Evolutionary conservation across 2,888 invertebrate species (phyloP).

Genomic region (Polyploca ridens): DNA sequence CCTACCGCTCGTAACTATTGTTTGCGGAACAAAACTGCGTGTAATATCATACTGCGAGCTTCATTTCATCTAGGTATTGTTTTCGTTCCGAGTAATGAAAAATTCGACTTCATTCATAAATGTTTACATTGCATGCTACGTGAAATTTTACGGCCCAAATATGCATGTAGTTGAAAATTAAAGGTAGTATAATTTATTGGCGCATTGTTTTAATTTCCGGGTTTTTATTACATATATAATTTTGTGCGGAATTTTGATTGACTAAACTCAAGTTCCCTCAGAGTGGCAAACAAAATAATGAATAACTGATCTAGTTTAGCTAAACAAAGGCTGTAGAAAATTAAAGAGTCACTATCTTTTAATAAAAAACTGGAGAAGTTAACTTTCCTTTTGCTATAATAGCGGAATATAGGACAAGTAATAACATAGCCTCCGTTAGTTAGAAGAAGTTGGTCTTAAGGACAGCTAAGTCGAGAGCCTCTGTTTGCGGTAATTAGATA

Average conservation of each 20-base stretch:
- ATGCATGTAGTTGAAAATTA: constrained; percentile 17
- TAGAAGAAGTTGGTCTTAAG: constrained; percentile 38
- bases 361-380: constrained; percentile 18
- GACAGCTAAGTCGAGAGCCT: constrained; percentile 43
- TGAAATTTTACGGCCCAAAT: constrained; percentile 26
- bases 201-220: neutral
- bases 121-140: constrained; percentile 32
- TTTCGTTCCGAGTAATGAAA: constrained; percentile 32
- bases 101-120: too few relatives aligned
- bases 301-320: too few relatives aligned
- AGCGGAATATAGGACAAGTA: constrained; percentile 38
- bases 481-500: constrained; percentile 69
- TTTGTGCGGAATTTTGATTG: too few relatives aligned
- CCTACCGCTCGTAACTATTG: constrained; percentile 39
- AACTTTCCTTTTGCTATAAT: constrained; percentile 28
- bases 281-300: too few relatives aligned
- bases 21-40: constrained; percentile 48
- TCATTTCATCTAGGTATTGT: constrained; percentile 65
- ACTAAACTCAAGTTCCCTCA: too few relatives aligned
- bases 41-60: constrained; percentile 56
- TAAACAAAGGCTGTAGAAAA: too few relatives aligned
- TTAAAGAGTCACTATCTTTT: too few relatives aligned
- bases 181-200: neutral
- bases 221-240: constrained; percentile 12
- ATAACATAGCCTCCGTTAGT: constrained; percentile 33